Conservation (phyloP, 2,113 vertebrate species). For the Anhinga anhinga region DNA sequence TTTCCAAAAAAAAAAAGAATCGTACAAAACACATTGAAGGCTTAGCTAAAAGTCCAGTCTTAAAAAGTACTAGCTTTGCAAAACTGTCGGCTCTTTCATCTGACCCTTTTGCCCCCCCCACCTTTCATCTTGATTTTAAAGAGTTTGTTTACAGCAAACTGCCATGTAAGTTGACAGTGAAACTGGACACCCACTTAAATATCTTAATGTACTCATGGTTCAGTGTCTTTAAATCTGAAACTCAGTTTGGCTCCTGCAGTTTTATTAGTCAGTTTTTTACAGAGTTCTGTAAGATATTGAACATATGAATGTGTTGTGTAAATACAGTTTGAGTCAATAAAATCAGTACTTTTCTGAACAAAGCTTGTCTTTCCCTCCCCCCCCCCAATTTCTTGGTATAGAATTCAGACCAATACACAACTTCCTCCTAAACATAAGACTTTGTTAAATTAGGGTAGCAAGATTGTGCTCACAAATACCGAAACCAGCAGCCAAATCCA, state of each 20-base stretch:
- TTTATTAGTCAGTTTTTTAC: slow-evolving; percentile 74
- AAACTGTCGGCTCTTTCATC: neutral
- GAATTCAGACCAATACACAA: neutral
- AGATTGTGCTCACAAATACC: neutral
- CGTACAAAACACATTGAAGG: neutral
- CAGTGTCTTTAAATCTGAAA: slow-evolving; percentile 59
- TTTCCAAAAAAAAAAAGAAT: neutral
- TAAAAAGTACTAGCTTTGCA: slow-evolving; percentile 3
- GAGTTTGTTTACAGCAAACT: neutral
- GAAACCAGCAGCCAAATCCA: neutral
- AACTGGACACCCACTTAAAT: slow-evolving; percentile 33
- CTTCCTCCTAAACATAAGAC: neutral
- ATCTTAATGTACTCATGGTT: slow-evolving; percentile 38
- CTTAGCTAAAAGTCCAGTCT: neutral
- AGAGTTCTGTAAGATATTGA: slow-evolving; percentile 75
- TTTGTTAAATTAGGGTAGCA: neutral
- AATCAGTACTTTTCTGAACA: slow-evolving; percentile 64
- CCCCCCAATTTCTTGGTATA: neutral
- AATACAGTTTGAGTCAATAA: slow-evolving; percentile 79
- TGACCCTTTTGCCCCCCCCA: neutral
- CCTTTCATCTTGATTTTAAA: neutral
- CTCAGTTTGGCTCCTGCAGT: slow-evolving; percentile 66
- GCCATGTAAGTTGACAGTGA: neutral
- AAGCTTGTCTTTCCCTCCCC: too few species aligned
- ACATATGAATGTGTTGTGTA: slow-evolving; percentile 79